A percentile compares a stretch with the other conserved stretches of the same genome.
phyloP scores from a whole-genome alignment of 2,888 invertebrate species.

The Acanthacorydalis orientalis region DNA sequence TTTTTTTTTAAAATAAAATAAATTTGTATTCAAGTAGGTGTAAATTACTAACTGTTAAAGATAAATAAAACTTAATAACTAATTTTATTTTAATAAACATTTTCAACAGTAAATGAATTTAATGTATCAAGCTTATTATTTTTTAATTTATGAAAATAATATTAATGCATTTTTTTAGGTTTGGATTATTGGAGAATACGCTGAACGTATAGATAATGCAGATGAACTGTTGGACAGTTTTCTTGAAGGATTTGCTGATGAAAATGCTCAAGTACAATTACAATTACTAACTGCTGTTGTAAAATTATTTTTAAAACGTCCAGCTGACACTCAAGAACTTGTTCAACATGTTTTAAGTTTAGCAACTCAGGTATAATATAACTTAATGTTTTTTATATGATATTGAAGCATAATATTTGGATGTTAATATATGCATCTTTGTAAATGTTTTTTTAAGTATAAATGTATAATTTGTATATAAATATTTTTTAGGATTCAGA shows the following conservation, averaged over 20 bases:
- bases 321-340: constrained; percentile 94
- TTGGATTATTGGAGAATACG: constrained; percentile 93
- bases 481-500: constrained; percentile 52
- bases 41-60: constrained; percentile 21
- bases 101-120: no score
- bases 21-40: constrained; percentile 31
- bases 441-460: no score
- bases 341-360: constrained; percentile 90
- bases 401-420: no score
- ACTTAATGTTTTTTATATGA: no score
- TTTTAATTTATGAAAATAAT: neutral
- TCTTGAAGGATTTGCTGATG: constrained; percentile 94
- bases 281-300: constrained; percentile 96
- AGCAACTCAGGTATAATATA: constrained; percentile 42
- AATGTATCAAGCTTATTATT: no score
- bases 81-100: no score
- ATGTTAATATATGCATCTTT: no score
- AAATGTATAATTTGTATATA: no score
- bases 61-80: constrained; percentile 30
- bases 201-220: constrained; percentile 97
- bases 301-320: constrained; percentile 93
- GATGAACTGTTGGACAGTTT: constrained; percentile 96
- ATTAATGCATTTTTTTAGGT: constrained; percentile 16
- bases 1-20: neutral
- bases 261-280: constrained; percentile 91